Evolutionary conservation across 2,888 invertebrate species (phyloP), one percentile per base, ranked within the genome.

Genomic region (Oligia strigilis): DNA sequence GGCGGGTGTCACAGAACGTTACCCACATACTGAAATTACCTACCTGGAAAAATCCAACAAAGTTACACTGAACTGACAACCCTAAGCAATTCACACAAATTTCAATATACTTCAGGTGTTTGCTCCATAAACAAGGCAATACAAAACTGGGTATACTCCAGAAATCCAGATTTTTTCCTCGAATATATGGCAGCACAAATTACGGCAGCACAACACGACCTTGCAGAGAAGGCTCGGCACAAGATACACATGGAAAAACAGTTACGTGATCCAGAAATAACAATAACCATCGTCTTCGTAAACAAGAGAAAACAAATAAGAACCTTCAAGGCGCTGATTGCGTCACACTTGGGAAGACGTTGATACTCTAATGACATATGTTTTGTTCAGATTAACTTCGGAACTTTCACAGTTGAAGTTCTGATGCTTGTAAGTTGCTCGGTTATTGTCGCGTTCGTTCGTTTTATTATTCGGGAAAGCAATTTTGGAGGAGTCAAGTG

Each of bases 311-410:
- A 85, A 82, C 74, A 88, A 80, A 83, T 75, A 75, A 81, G 76
- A 79, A 69, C 62, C 66, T 78, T 69, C 67, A 52, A 77, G 72
- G 75, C 76, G 60, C 80, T 87, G 88, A 86, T 89, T 83, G 78
- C 84, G 85, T 85, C 84, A 89, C 75, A 73, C 67, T 74, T 49
- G 29, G 52, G 40, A 66, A 64, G 73, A 75, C 58, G 64, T 80
- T 86, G 83, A 81, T 81, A 78, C 77, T 72, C 72, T 87, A 88
- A 88, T 87, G 90, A 80, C 87, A 76, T 77, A 82, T 82, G 87
- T 86, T 81, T 86, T 78, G 85, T 83, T 80, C 78, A 79, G 87
- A 90, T 88, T 88, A 90, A 70, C 82, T 85, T 79, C 14, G 72
- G 13, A 80, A 89, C 77, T 84, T 86, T 80, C 62, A 19, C 72